Evolutionary conservation across 2,888 invertebrate species (phyloP), one percentile per base, ranked within the genome.

Genomic region (Agrochola litura): DNA sequence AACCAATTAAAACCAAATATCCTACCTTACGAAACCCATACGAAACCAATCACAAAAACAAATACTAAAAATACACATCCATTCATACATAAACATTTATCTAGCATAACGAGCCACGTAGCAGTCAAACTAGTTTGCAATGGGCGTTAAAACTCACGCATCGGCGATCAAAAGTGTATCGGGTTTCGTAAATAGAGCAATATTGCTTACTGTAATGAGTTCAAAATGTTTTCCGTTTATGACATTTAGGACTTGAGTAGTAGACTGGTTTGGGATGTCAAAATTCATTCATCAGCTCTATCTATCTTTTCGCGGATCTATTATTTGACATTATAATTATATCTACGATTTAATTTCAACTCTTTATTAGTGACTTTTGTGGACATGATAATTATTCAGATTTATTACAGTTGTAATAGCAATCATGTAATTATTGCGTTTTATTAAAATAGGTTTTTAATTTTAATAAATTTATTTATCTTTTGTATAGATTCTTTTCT

Each of bases 91-190:
- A 81, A 77, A 85, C 77, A 85, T 85, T 76, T 63, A 43, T 73
- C 67, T 70, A 61, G 54, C 52, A 41, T 83, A 84, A 76, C 82
- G 65, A 81, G 73, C 25, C 64, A 67, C 54, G 67, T 46, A 73
- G 61, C 6, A 63, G 76, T 73, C 72, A 73, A 76, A 83, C 86
- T 54, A 74, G 87, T 82, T 85, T 60, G 41, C 63, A 73, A 73
- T 81, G 65, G 73, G 82, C 76, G 84, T 79, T 74, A 82, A 85
- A 85, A 79, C 79, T 84, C 77, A 79, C 80, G 86, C 81, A 71
- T 85, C 69, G 75, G 9, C 66, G 76, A 61, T 77, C 84, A 85
- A 84, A 76, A 87, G 63, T 86, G 66, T 82, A 87, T 82, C 63
- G 52, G 37, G 78, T 83, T 87, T 81, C 73, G 74, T 74, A 85